These are phyloP conservation scores for Drosophila mercatorum DNA, from an alignment of 2,888 invertebrate genomes.

Conservation along the genomic window DNA sequence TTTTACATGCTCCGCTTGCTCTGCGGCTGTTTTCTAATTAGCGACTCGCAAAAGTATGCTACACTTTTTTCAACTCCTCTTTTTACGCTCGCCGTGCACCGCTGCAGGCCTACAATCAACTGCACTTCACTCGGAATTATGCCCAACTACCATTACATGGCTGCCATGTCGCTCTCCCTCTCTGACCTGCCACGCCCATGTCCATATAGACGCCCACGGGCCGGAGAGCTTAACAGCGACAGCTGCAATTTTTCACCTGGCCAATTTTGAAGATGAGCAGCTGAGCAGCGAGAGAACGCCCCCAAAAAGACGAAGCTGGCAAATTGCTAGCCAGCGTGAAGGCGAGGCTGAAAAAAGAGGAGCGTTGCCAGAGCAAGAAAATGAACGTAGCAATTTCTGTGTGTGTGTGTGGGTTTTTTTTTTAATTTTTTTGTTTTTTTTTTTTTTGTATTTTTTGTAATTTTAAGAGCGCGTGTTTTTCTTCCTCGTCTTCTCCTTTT, in stretches of 20 bases:
- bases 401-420: conserved; percentile 3
- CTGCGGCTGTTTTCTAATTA: conserved; percentile 15
- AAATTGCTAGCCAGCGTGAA: conserved; percentile 55
- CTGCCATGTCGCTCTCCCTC: conserved; percentile 36
- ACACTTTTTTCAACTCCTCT: not conserved
- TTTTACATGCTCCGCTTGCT: not conserved
- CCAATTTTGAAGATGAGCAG: conserved; percentile 82
- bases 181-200: conserved; percentile 46
- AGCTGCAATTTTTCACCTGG: conserved; percentile 84
- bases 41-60: conserved; percentile 5
- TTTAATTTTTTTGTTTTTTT: conserved; percentile 15
- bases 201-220: conserved; percentile 22
- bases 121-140: conserved; percentile 62
- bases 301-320: conserved; percentile 39
- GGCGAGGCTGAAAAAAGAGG: conserved; percentile 4
- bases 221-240: conserved; percentile 59
- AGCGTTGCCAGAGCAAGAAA: conserved; percentile 24
- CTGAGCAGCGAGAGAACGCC: conserved; percentile 25
- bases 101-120: conserved; percentile 64
- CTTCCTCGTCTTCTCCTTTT: conserved; percentile 14
- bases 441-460: conserved; percentile 47
- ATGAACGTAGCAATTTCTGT: conserved; percentile 54
- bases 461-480: conserved; percentile 63
- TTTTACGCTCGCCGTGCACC: conserved; percentile 15
- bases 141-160: conserved; percentile 24